phyloP scores from a whole-genome alignment of 2,888 invertebrate genomes.

The Ormyrus rosae region DNA sequence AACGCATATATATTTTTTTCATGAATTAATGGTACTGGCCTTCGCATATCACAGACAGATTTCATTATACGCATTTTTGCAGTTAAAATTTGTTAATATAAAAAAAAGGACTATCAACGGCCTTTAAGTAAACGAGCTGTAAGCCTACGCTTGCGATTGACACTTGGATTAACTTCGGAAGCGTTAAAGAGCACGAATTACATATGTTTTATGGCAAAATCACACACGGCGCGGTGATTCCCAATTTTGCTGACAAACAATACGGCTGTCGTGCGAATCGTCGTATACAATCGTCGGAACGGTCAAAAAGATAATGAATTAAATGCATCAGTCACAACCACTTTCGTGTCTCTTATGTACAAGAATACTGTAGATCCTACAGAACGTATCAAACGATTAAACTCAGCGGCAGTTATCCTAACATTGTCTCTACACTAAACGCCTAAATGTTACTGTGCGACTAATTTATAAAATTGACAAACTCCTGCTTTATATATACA shows the following conservation, averaged over 20 bases:
- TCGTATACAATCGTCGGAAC: no score
- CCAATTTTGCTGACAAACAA: no score
- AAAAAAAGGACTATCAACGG: no score
- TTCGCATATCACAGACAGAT: slow-evolving; percentile 38
- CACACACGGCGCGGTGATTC: neutral
- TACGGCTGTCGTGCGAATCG: neutral
- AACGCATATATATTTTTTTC: no score
- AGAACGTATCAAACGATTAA: slow-evolving; percentile 1
- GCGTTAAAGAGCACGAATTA: neutral
- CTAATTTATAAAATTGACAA: no score
- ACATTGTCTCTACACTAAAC: neutral
- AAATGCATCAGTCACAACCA: slow-evolving; percentile 49
- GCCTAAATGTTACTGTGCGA: no score
- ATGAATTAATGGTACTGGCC: neutral
- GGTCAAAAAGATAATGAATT: neutral
- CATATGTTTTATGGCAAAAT: neutral
- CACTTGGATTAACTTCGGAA: slow-evolving; percentile 4
- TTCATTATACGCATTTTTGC: neutral
- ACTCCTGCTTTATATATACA: no score
- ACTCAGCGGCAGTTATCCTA: neutral
- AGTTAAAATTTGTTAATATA: neutral
- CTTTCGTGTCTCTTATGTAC: neutral
- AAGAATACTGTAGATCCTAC: slow-evolving; percentile 39
- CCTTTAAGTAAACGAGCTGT: neutral
- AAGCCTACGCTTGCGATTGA: neutral